phyloP scores from a whole-genome alignment of 2,113 vertebrate genomes.

The Oreocharis arfaki region DNA sequence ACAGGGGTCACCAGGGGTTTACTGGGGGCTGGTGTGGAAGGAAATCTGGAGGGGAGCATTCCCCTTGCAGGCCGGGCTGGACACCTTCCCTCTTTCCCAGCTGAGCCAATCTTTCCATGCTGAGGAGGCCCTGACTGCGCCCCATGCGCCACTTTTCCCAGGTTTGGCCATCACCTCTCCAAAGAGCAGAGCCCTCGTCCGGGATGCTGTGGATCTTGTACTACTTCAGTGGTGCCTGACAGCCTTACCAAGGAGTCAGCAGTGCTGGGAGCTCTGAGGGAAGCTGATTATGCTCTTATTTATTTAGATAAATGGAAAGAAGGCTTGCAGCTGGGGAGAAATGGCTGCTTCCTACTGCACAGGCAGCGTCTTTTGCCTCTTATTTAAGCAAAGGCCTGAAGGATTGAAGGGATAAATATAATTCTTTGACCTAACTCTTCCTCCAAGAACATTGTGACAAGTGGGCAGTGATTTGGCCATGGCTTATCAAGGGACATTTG shows the following conservation, averaged over 20 bases:
- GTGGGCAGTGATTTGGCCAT: background rate
- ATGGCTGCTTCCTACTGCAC: background rate
- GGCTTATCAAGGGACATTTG: background rate
- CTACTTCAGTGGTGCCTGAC: background rate
- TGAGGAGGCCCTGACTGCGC: fast-evolving
- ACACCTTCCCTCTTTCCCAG: background rate
- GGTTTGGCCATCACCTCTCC: background rate
- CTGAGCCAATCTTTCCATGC: background rate
- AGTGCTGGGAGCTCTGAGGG: background rate
- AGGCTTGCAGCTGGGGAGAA: background rate
- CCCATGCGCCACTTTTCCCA: fast-evolving
- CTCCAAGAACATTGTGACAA: background rate
- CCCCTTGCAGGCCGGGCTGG: background rate
- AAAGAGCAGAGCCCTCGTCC: background rate
- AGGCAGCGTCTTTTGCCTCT: background rate
- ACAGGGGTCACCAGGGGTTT: background rate
- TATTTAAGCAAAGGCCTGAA: background rate
- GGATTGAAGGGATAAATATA: background rate
- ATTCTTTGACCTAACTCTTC: background rate
- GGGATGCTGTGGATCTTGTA: background rate
- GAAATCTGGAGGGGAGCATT: background rate
- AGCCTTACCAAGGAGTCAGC: background rate
- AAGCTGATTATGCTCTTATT: background rate
- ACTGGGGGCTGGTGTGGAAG: background rate
- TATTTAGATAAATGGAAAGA: background rate